A percentile compares a stretch with the other conserved stretches of the same genome.
phyloP scores from a whole-genome alignment of 2,113 vertebrate genomes.

The Strigops habroptila region DNA sequence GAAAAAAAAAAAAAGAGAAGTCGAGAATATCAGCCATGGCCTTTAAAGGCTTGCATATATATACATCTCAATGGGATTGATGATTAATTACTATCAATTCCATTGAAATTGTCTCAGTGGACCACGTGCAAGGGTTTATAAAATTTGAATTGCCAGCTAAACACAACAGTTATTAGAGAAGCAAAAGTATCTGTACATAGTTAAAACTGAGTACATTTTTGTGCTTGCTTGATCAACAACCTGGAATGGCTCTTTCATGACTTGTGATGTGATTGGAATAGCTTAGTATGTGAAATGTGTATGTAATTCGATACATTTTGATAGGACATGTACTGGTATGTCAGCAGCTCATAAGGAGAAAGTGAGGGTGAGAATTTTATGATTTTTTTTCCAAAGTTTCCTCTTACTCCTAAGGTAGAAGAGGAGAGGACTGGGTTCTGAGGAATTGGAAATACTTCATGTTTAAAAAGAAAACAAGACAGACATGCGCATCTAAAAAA shows the following conservation, averaged over 20 bases:
- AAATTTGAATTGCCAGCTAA: background rate
- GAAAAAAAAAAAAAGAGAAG: background rate
- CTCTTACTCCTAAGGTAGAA: background rate
- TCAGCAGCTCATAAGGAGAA: background rate
- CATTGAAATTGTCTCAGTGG: background rate
- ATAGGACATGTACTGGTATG: background rate
- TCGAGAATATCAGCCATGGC: background rate
- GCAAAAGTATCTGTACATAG: background rate
- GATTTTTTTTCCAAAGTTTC: background rate
- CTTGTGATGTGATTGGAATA: background rate
- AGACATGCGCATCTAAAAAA: background rate
- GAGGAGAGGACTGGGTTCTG: background rate
- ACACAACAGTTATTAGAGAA: background rate
- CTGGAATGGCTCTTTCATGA: background rate
- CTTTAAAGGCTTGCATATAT: background rate
- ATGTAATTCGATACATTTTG: background rate
- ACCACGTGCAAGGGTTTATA: background rate
- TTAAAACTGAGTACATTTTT: background rate
- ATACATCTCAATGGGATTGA: background rate
- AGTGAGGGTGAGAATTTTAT: background rate
- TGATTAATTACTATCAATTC: background rate
- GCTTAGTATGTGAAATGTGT: background rate
- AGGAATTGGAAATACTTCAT: background rate
- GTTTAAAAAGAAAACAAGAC: background rate
- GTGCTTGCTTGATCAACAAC: background rate